These are phyloP conservation scores for Eupithecia exiguata DNA, from an alignment of 2,888 invertebrate species.

Conservation along the genomic window DNA sequence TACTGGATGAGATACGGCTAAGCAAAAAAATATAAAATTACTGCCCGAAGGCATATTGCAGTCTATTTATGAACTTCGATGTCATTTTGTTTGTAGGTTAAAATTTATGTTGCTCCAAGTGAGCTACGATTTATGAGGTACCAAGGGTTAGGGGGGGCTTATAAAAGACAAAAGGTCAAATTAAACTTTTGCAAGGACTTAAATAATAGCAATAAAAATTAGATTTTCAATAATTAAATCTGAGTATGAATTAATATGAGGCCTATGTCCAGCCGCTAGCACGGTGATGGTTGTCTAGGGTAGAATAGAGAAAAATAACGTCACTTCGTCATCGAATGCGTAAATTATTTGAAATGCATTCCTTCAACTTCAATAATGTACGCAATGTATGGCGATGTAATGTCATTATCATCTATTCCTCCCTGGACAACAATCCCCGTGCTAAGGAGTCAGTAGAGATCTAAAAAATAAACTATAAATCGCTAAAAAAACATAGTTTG, in stretches of 20 bases:
- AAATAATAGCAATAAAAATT: neutral
- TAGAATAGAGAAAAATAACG: too few relatives aligned
- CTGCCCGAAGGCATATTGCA: slow-evolving; percentile 6
- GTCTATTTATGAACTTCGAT: slow-evolving; percentile 11
- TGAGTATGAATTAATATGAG: neutral
- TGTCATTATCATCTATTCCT: too few relatives aligned
- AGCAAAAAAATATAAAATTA: slow-evolving; percentile 8
- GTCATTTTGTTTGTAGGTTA: slow-evolving; percentile 11
- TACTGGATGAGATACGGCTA: slow-evolving; percentile 31
- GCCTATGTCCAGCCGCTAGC: too few relatives aligned
- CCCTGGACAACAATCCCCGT: too few relatives aligned
- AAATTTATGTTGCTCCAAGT: slow-evolving; percentile 11
- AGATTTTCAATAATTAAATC: neutral
- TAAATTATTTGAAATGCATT: too few relatives aligned
- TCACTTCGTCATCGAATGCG: too few relatives aligned
- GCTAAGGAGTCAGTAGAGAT: too few relatives aligned
- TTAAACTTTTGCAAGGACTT: neutral
- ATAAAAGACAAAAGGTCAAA: neutral
- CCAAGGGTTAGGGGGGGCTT: neutral
- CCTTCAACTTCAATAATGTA: too few relatives aligned
- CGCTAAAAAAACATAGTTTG: too few relatives aligned
- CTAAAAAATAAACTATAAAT: too few relatives aligned
- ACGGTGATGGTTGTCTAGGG: too few relatives aligned
- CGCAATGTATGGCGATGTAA: too few relatives aligned
- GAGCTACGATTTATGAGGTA: neutral